These are phyloP conservation scores for Pelvicachromis taeniatus DNA, from an alignment of 2,113 vertebrate species.

Conservation along the genomic window DNA sequence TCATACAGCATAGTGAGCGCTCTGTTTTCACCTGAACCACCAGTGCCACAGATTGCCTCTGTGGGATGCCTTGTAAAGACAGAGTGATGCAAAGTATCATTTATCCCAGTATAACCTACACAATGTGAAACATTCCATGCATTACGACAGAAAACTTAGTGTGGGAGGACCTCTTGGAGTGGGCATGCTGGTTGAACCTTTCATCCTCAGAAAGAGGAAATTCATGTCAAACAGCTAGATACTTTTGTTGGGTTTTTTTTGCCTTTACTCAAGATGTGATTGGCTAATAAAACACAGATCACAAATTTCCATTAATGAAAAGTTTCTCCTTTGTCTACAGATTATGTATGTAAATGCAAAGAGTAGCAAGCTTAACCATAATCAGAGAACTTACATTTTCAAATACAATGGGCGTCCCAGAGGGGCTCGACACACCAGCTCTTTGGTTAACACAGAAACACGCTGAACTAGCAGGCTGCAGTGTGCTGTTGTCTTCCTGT, in stretches of 20 bases:
- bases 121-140: neutral
- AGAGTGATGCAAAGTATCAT: neutral
- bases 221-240: neutral
- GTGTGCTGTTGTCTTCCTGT: neutral
- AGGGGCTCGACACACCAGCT: neutral
- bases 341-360: neutral
- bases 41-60: neutral
- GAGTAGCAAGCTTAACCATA: neutral
- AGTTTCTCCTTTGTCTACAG: neutral
- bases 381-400: neutral
- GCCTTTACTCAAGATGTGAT: neutral
- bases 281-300: neutral
- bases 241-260: neutral
- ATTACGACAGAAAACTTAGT: neutral
- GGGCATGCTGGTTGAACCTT: neutral
- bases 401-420: neutral
- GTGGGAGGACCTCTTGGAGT: neutral
- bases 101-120: neutral
- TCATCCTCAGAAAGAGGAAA: neutral
- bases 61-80: neutral
- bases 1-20: constrained; percentile 7
- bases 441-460: neutral
- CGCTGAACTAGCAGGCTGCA: fast-evolving
- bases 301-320: neutral
- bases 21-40: constrained; percentile 28